Conservation (phyloP, 2,113 vertebrate species). For the Capreolus pygargus region DNA sequence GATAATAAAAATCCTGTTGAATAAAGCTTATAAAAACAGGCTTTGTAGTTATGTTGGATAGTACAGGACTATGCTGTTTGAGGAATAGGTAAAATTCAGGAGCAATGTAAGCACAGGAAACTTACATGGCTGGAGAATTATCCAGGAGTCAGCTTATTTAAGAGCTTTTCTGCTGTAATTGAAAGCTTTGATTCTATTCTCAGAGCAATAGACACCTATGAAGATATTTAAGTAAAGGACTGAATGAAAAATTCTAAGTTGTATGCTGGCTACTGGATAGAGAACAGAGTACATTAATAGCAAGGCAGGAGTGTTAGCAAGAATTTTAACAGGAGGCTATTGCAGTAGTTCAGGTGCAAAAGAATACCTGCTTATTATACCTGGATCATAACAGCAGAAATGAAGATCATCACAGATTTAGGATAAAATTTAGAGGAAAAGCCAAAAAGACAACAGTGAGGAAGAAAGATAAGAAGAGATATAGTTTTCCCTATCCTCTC, state of each 20-base stretch:
- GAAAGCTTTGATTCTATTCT: not conserved
- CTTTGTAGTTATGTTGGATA: not conserved
- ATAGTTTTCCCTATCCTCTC: not conserved
- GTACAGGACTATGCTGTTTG: not conserved
- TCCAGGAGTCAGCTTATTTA: not conserved
- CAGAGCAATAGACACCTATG: not conserved
- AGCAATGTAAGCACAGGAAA: not conserved
- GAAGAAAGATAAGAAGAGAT: not conserved
- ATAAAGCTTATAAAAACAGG: not conserved
- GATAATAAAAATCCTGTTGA: not conserved
- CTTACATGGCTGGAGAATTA: not conserved
- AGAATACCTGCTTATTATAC: not conserved
- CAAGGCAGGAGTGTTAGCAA: not conserved
- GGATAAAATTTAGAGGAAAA: not conserved
- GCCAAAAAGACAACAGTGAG: not conserved
- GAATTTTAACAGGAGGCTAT: not conserved
- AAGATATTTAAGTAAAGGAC: not conserved
- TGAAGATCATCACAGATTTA: not conserved
- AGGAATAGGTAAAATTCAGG: not conserved
- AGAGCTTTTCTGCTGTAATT: not conserved
- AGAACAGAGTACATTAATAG: not conserved
- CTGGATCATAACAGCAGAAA: not conserved
- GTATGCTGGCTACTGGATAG: too few species aligned
- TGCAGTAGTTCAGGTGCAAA: not conserved
- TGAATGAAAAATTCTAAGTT: not conserved